A percentile compares a stretch with the other conserved stretches of the same genome.
phyloP scores from a whole-genome alignment of 2,888 invertebrate species.

The Shargacucullia verbasci region DNA sequence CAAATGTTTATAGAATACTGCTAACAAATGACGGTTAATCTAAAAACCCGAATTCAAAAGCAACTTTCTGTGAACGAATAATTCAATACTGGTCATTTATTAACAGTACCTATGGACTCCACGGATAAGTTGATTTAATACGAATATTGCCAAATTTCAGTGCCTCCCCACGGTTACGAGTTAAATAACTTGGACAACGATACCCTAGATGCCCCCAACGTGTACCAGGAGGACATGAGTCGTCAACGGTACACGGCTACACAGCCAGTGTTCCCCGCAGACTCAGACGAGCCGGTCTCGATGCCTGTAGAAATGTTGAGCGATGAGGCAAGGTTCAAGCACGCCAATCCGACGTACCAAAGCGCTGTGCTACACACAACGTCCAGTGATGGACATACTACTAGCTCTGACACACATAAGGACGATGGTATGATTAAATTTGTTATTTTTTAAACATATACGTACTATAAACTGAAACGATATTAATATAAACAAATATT shows the following conservation, averaged over 20 bases:
- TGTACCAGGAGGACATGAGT: slow-evolving; percentile 83
- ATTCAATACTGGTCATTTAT: slow-evolving; percentile 23
- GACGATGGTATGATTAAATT: slow-evolving; percentile 76
- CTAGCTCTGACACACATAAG: slow-evolving; percentile 75
- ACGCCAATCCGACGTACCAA: slow-evolving; percentile 93
- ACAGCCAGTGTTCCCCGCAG: slow-evolving; percentile 78
- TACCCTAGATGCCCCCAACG: slow-evolving; percentile 90
- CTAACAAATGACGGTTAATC: slow-evolving; percentile 28
- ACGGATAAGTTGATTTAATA: neutral
- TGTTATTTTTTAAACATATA: neutral
- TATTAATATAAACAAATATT: no score
- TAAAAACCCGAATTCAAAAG: slow-evolving; percentile 16
- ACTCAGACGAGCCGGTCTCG: slow-evolving; percentile 82
- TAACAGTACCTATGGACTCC: slow-evolving; percentile 31
- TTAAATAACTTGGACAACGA: slow-evolving; percentile 91
- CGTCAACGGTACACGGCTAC: slow-evolving; percentile 71
- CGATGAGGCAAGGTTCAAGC: slow-evolving; percentile 90
- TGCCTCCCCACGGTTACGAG: slow-evolving; percentile 91
- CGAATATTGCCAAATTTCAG: slow-evolving; percentile 69
- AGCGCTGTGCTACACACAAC: slow-evolving; percentile 91
- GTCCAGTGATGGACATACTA: slow-evolving; percentile 67
- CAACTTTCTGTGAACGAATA: slow-evolving; percentile 43
- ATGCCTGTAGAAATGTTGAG: slow-evolving; percentile 81
- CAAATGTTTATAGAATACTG: slow-evolving; percentile 22
- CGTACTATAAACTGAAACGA: no score